phyloP scores from a whole-genome alignment of 2,113 vertebrate species.

The Hippocampus guttulatus region DNA sequence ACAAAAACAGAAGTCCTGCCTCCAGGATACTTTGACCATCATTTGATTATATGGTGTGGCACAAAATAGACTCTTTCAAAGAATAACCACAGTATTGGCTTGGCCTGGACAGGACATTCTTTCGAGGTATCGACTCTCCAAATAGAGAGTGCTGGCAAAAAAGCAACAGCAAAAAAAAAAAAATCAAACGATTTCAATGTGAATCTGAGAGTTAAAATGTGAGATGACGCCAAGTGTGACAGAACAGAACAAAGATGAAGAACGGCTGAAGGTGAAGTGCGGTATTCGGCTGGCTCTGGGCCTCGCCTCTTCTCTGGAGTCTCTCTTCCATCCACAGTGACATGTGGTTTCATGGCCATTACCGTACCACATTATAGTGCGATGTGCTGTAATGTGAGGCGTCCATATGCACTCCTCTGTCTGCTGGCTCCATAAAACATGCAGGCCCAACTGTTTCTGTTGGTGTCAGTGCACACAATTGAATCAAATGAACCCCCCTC shows the following conservation, averaged over 20 bases:
- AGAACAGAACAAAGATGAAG: conserved; percentile 39
- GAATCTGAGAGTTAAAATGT: conserved; percentile 21
- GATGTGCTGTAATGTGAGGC: conserved; percentile 57
- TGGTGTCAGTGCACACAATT: conserved; percentile 42
- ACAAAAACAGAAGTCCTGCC: conserved; percentile 24
- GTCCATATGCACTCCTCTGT: conserved; percentile 62
- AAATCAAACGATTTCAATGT: conserved; percentile 22
- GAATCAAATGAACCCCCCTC: conserved; percentile 29
- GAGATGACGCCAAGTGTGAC: conserved; percentile 54
- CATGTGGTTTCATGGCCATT: conserved; percentile 68
- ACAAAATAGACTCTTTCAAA: conserved; percentile 57
- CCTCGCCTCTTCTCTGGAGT: conserved; percentile 55
- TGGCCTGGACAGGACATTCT: conserved; percentile 51
- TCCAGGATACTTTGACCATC: conserved; percentile 35
- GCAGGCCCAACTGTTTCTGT: conserved; percentile 55
- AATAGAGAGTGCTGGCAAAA: conserved; percentile 43
- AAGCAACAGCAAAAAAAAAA: conserved; percentile 32
- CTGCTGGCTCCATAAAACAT: conserved; percentile 64
- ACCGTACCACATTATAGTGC: conserved; percentile 57
- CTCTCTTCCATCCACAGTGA: conserved; percentile 57
- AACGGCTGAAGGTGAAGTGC: conserved; percentile 59
- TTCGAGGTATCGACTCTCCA: conserved; percentile 36
- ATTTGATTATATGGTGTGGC: conserved; percentile 44
- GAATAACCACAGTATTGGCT: conserved; percentile 56
- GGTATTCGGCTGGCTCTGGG: conserved; percentile 50